phyloP scores from a whole-genome alignment of 2,113 vertebrate genomes.

The Neogobius melanostomus region DNA sequence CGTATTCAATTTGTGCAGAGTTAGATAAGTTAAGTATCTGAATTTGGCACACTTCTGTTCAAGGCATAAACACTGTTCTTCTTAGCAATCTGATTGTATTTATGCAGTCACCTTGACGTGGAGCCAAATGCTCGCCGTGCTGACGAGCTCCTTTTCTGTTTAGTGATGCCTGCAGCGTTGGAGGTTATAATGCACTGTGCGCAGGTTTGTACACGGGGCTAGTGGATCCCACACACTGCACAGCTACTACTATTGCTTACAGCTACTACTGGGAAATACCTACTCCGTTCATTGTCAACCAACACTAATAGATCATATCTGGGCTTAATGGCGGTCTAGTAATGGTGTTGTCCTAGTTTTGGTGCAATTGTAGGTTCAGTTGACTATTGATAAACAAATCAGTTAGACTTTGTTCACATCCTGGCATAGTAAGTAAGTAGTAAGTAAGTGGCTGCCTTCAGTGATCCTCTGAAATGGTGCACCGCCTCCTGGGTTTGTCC shows the following conservation, averaged over 20 bases:
- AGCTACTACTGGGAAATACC: constrained; percentile 4
- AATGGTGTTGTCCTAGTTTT: not conserved
- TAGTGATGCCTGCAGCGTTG: constrained; percentile 13
- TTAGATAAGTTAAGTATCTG: not conserved
- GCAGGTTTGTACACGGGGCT: constrained; percentile 8
- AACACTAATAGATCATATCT: not conserved
- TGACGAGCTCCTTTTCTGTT: constrained; percentile 33
- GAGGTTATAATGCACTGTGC: constrained; percentile 9
- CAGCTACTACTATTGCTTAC: constrained; percentile 6
- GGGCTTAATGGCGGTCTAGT: not conserved
- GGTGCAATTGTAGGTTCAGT: too few relatives aligned
- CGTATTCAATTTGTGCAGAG: too few relatives aligned
- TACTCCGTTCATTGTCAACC: constrained; percentile 13
- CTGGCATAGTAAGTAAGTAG: too few relatives aligned
- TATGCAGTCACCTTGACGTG: constrained; percentile 46
- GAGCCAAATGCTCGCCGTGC: constrained; percentile 25
- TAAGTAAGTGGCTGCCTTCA: too few relatives aligned
- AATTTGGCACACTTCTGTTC: not conserved
- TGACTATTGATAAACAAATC: too few relatives aligned
- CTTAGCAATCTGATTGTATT: constrained; percentile 11
- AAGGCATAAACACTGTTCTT: not conserved
- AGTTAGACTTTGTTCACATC: too few relatives aligned
- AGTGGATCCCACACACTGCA: constrained; percentile 16
- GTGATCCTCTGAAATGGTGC: too few relatives aligned
- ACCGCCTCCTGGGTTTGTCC: too few relatives aligned